phyloP scores from a whole-genome alignment of 2,888 invertebrate species.

The Spodoptera littoralis region DNA sequence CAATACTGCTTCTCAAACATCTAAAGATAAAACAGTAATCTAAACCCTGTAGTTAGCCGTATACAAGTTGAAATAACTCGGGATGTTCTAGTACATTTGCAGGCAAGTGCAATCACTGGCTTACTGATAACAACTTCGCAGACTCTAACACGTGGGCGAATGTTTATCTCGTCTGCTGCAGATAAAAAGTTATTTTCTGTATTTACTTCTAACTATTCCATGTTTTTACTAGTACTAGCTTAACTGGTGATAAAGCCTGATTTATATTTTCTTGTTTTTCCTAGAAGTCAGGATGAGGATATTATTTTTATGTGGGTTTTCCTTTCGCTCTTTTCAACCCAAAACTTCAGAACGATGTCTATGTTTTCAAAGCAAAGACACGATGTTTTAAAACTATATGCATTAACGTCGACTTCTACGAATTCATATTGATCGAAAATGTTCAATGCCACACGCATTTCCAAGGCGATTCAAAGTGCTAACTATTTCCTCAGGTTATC shows the following conservation, averaged over 20 bases:
- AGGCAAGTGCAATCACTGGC: slow-evolving; percentile 49
- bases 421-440: slow-evolving; percentile 27
- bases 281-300: no score
- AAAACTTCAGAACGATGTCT: neutral
- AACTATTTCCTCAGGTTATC: slow-evolving; percentile 54
- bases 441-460: slow-evolving; percentile 30
- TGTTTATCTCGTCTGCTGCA: slow-evolving; percentile 41
- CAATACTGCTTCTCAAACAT: slow-evolving; percentile 12
- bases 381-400: slow-evolving; percentile 2
- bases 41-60: slow-evolving; percentile 16
- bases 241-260: slow-evolving; percentile 30
- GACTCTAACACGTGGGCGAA: slow-evolving; percentile 42
- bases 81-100: slow-evolving; percentile 38
- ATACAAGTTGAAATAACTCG: slow-evolving; percentile 35
- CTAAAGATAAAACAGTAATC: slow-evolving; percentile 26
- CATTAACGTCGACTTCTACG: neutral
- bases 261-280: slow-evolving; percentile 25
- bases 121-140: slow-evolving; percentile 41
- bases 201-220: slow-evolving; percentile 36
- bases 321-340: no score
- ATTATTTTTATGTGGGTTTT: no score
- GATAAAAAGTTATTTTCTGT: slow-evolving; percentile 51
- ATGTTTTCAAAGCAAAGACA: neutral
- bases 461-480: slow-evolving; percentile 44
- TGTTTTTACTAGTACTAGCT: slow-evolving; percentile 33